Percentiles rank a stretch among this genome's conserved stretches.
Evolutionary conservation across 2,113 vertebrate species (phyloP).

Genomic region (Syngnathus floridae): DNA sequence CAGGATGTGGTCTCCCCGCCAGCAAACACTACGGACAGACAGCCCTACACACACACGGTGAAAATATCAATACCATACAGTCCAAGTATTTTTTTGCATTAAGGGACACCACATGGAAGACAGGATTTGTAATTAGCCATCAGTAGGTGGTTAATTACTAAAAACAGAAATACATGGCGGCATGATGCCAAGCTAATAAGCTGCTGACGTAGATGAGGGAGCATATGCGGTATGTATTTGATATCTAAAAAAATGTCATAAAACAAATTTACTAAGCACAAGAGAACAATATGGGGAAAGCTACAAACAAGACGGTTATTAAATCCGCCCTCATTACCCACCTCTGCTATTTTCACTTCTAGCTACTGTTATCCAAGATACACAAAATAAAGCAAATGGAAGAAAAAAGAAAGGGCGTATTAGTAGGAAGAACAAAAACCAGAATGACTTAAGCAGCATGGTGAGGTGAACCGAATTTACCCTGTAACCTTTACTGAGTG

Average conservation of each 20-base stretch:
- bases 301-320: conserved; percentile 46
- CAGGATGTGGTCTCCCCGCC: conserved; percentile 94
- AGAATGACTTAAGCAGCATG: neutral
- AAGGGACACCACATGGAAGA: conserved; percentile 27
- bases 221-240: conserved; percentile 34
- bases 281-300: conserved; percentile 32
- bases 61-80: conserved; percentile 1
- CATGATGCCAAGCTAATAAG: conserved; percentile 35
- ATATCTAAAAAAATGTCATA: conserved; percentile 32
- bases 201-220: conserved; percentile 43
- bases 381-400: conserved; percentile 40
- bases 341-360: conserved; percentile 75
- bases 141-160: conserved; percentile 18
- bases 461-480: conserved; percentile 1
- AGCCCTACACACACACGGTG: conserved; percentile 71
- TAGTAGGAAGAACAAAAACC: conserved; percentile 30
- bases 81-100: neutral
- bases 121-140: conserved; percentile 31
- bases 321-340: conserved; percentile 59
- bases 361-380: conserved; percentile 69
- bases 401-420: conserved; percentile 43
- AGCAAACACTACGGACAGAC: conserved; percentile 96
- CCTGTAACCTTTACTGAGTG: conserved; percentile 9
- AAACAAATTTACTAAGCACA: conserved; percentile 32
- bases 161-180: conserved; percentile 30